Percentiles rank a stretch among this genome's conserved stretches.
Conservation (phyloP, 92 coral and sea anemone species). For the Bergia puertoricense region DNA sequence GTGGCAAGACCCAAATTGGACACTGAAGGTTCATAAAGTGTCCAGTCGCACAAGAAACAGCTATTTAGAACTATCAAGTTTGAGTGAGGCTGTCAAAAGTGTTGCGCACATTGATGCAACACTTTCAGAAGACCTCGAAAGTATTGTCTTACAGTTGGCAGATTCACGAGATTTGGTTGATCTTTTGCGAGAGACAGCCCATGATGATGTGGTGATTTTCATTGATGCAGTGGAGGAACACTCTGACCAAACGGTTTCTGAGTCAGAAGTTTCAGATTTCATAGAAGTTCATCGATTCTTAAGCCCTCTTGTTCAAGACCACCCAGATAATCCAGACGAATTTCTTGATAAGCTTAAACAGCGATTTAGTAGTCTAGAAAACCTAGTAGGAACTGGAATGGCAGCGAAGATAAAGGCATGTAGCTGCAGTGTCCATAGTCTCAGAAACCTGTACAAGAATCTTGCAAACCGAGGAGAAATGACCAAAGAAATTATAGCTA, state of each 20-base stretch:
- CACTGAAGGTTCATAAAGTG: neutral
- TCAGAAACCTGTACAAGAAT: constrained; percentile 76
- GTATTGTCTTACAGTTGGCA: constrained; percentile 49
- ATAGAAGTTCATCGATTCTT: constrained; percentile 72
- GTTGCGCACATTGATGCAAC: constrained; percentile 16
- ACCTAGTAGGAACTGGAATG: constrained; percentile 39
- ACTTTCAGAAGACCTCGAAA: constrained; percentile 29
- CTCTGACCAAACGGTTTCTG: constrained; percentile 70
- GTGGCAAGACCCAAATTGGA: neutral
- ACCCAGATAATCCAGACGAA: constrained; percentile 29
- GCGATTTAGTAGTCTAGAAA: constrained; percentile 30
- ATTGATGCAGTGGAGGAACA: constrained; percentile 83
- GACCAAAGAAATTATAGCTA: constrained; percentile 82
- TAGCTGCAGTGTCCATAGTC: constrained; percentile 80
- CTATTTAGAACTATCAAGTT: neutral
- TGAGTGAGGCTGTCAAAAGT: constrained; percentile 22
- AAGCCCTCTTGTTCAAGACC: constrained; percentile 50
- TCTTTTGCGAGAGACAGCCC: constrained; percentile 61
- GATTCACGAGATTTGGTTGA: constrained; percentile 55
- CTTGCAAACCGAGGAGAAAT: constrained; percentile 91
- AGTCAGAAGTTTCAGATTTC: constrained; percentile 67
- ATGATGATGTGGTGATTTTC: constrained; percentile 66
- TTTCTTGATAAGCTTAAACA: constrained; percentile 37
- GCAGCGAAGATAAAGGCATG: constrained; percentile 72
- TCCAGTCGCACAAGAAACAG: neutral